Conservation (phyloP, 2,797 vertebrate genomes). For the Masticophis lateralis region DNA sequence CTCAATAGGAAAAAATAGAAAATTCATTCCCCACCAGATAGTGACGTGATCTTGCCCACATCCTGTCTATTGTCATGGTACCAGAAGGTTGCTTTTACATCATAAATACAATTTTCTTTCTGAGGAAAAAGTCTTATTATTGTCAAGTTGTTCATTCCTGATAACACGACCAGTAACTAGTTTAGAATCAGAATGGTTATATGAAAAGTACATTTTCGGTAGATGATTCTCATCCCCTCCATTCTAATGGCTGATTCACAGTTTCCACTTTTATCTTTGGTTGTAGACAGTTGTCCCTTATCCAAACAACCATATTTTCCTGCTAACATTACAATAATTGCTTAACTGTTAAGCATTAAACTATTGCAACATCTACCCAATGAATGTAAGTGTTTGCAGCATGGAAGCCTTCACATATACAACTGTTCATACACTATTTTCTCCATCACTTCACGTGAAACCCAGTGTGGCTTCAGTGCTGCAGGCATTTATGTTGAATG, state of each 20-base stretch:
- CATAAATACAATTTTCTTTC: not conserved
- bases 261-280: not conserved
- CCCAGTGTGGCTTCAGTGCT: not conserved
- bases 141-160: not conserved
- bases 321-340: not conserved
- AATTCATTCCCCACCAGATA: not conserved
- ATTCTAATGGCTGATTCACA: not conserved
- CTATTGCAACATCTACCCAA: not conserved
- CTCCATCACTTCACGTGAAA: not conserved
- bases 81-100: not conserved
- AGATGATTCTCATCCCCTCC: not conserved
- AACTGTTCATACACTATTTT: not conserved
- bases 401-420: not conserved
- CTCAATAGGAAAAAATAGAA: not conserved
- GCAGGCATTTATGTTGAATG: not conserved
- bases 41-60: not conserved
- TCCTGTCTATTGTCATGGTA: not conserved
- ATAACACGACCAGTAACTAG: not conserved
- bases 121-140: not conserved
- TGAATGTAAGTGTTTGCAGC: not conserved
- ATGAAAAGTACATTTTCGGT: not conserved
- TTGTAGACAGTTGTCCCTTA: not conserved
- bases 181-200: not conserved
- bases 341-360: not conserved
- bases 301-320: not conserved